Evolutionary conservation across 2,888 invertebrate species (phyloP), one percentile per base, ranked within the genome.

Genomic region (Eupithecia abbreviata): DNA sequence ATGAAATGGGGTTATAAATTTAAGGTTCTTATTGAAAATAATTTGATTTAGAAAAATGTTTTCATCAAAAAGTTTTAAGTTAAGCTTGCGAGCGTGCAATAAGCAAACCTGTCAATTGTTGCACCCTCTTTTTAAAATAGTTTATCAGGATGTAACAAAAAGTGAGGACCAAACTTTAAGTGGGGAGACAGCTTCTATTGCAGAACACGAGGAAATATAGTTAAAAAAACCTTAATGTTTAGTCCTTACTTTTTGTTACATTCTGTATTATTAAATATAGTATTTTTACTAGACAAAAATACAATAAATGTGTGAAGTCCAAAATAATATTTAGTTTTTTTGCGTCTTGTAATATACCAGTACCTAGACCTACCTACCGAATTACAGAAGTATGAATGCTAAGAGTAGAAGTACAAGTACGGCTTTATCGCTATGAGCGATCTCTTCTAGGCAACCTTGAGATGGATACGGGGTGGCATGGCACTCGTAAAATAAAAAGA

Each of bases 241-340:
- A 30, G 30, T 30, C 30, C 1, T 30, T 30, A 30, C 30, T 30
- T 30, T 30, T 30, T 30, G 30, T 30, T 30, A 1, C 30, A 30
- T 30, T 30, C 30, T 30, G 30, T 68, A 43, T 15, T 92, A 92
- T 89, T 92, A 90, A 84, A 93, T 90, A 94, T 92, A 94, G 93
- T 94, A 95, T 95, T 95, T 94, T 95, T 95, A 95, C 93, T 95
- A 95, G 95, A 94, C 93, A 89, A 93, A 94, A 95, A 94, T 94
- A 94, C 94, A 95, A 95, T 94, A 95, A 95, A 94, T 94, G 95
- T 95, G 95, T 95, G 95, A 94, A 94, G 94, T 94, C 94, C 93
- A 92, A 85, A 81, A 77, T 77, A 75, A 72, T 55, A 10, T 79
- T 80, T 84, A 0, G 18, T 69, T 87, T 85, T 73, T 41, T 73